These are phyloP conservation scores for Halichoerus grypus DNA, from an alignment of 2,113 vertebrate species.

Conservation along the genomic window DNA sequence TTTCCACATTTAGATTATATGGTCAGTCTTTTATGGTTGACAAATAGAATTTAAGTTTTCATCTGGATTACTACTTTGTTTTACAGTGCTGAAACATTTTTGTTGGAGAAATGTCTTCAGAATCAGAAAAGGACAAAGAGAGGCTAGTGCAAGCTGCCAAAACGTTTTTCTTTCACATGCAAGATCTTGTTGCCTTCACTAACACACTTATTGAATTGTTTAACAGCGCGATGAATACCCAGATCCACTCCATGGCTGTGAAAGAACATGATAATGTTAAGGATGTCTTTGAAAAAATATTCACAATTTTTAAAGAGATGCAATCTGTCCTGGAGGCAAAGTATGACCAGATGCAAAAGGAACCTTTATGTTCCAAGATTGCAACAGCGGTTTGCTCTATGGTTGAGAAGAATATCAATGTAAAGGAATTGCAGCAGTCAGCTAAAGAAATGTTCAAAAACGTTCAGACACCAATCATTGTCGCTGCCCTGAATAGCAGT, in stretches of 20 bases:
- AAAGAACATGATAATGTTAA: slow-evolving; percentile 78
- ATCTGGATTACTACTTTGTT: slow-evolving; percentile 65
- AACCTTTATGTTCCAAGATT: slow-evolving; percentile 49
- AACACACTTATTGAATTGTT: slow-evolving; percentile 70
- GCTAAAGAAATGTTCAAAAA: slow-evolving; percentile 53
- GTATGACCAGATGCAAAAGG: slow-evolving; percentile 2
- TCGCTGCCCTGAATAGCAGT: slow-evolving; percentile 62
- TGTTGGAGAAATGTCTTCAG: slow-evolving; percentile 70
- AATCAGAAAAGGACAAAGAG: slow-evolving; percentile 68
- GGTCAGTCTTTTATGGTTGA: neutral
- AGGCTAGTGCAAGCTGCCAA: slow-evolving; percentile 70
- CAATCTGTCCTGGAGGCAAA: slow-evolving; percentile 34
- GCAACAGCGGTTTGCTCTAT: neutral
- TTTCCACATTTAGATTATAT: neutral
- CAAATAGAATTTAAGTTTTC: slow-evolving; percentile 33
- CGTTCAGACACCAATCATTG: neutral
- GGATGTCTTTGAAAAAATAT: slow-evolving; percentile 80
- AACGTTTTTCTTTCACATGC: slow-evolving; percentile 73
- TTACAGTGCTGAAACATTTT: slow-evolving; percentile 69
- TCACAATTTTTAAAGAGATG: slow-evolving; percentile 81
- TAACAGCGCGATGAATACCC: slow-evolving; percentile 61
- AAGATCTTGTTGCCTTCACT: slow-evolving; percentile 71
- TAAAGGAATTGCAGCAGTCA: slow-evolving; percentile 60
- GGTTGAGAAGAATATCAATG: slow-evolving; percentile 49
- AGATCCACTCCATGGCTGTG: slow-evolving; percentile 61